Conservation (phyloP, 1,140 invertebrate genomes). For the Laupala kohalensis region DNA sequence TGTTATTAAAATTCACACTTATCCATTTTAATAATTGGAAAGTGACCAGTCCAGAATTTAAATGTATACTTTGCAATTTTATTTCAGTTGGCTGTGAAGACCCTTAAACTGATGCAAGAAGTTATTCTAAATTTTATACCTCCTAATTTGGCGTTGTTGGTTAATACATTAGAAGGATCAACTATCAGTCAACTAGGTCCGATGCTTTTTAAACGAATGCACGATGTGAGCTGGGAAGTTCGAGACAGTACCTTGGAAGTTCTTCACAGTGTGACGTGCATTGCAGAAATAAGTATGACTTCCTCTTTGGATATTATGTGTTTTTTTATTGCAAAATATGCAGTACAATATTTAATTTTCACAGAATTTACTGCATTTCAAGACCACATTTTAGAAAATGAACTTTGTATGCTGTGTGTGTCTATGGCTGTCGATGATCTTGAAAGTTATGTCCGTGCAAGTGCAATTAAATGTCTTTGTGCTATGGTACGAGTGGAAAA, state of each 20-base stretch:
- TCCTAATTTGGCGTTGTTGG: constrained; percentile 53
- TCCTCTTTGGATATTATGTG: neutral
- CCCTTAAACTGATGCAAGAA: constrained; percentile 49
- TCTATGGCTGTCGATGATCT: constrained; percentile 48
- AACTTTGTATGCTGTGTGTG: constrained; percentile 46
- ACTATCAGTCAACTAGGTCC: constrained; percentile 46
- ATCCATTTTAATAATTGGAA: neutral
- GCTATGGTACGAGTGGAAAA: constrained; percentile 45
- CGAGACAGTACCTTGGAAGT: constrained; percentile 58
- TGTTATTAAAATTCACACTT: neutral
- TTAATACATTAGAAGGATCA: constrained; percentile 46
- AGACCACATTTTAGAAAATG: constrained; percentile 47
- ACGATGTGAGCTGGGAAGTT: constrained; percentile 59
- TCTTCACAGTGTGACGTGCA: constrained; percentile 46
- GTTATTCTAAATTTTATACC: constrained; percentile 58
- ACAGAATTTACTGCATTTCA: constrained; percentile 66
- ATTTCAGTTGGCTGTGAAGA: constrained; percentile 49
- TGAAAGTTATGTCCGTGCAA: constrained; percentile 57
- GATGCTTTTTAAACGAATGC: constrained; percentile 50
- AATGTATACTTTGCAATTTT: neutral
- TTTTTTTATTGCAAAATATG: neutral
- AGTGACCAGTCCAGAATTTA: neutral
- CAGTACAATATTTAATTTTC: constrained; percentile 10
- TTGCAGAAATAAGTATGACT: constrained; percentile 52
- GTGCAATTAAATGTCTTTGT: constrained; percentile 52